phyloP scores from a whole-genome alignment of 2,113 vertebrate species.

The Lophotis ruficrista region DNA sequence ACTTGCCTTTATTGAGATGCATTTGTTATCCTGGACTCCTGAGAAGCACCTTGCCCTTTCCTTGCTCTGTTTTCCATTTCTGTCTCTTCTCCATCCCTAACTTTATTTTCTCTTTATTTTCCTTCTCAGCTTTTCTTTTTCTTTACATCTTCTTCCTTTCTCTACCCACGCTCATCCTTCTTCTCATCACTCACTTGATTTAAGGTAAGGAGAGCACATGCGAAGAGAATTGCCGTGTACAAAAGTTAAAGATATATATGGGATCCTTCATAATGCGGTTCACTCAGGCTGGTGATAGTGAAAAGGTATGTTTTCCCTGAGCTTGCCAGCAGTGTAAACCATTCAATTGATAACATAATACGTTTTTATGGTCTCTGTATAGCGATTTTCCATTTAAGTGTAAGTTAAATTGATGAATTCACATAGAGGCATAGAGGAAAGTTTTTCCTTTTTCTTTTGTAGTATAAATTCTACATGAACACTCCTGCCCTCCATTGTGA shows the following conservation, averaged over 20 bases:
- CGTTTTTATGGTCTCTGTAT: constrained; percentile 76
- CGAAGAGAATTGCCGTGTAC: constrained; percentile 57
- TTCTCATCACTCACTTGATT: constrained; percentile 69
- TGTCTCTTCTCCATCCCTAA: constrained; percentile 40
- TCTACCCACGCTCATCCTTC: neutral
- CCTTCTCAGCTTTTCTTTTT: constrained; percentile 11
- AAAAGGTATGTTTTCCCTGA: constrained; percentile 69
- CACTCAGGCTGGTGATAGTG: constrained; percentile 67
- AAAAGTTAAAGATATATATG: constrained; percentile 74
- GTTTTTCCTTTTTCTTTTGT: constrained; percentile 63
- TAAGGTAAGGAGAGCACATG: constrained; percentile 59
- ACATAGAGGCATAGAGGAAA: constrained; percentile 65
- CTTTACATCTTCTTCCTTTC: constrained; percentile 21
- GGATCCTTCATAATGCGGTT: constrained; percentile 69
- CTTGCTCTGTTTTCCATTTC: constrained; percentile 54
- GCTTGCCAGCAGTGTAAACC: constrained; percentile 74
- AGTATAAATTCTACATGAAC: constrained; percentile 73
- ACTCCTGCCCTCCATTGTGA: constrained; percentile 60
- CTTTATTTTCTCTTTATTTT: constrained; percentile 64
- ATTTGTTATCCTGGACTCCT: constrained; percentile 56
- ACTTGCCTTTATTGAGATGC: constrained; percentile 64
- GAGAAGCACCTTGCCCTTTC: constrained; percentile 57
- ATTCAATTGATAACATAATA: constrained; percentile 75
- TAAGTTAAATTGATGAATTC: constrained; percentile 78
- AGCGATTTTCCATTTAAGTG: constrained; percentile 77